phyloP scores from a whole-genome alignment of 2,888 invertebrate genomes.

The Epirrhoe alternata region DNA sequence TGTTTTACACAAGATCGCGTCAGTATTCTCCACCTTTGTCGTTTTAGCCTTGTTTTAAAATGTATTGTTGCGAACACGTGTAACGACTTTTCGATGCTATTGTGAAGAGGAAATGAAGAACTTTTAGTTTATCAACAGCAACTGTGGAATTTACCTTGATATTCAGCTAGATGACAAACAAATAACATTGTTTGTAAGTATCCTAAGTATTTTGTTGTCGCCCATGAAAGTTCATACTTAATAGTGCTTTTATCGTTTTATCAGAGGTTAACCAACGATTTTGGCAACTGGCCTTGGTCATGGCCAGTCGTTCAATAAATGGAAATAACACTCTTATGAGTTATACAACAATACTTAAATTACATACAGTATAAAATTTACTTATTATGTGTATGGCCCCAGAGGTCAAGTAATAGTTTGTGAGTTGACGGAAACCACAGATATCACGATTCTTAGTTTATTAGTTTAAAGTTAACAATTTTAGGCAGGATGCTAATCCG shows the following conservation, averaged over 20 bases:
- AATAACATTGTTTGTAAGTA: background rate
- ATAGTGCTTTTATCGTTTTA: background rate
- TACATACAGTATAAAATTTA: background rate
- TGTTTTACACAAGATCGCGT: conserved; percentile 51
- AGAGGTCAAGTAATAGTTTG: too few species aligned
- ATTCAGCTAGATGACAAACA: background rate
- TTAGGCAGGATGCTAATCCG: too few species aligned
- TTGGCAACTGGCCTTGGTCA: background rate
- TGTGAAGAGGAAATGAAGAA: background rate
- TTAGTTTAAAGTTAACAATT: too few species aligned
- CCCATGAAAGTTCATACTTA: background rate
- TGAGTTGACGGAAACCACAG: too few species aligned
- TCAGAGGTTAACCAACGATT: background rate
- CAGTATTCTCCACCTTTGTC: conserved; percentile 25
- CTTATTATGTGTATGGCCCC: too few species aligned
- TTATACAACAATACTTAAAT: too few species aligned
- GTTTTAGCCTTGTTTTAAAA: conserved; percentile 17
- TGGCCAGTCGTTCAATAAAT: too few species aligned
- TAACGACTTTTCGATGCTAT: conserved; percentile 3
- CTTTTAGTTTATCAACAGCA: conserved; percentile 2
- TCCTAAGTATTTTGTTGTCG: background rate
- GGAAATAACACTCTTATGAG: too few species aligned
- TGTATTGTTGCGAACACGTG: conserved; percentile 10
- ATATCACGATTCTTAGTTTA: too few species aligned
- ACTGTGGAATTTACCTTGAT: background rate